These are phyloP conservation scores for Drosophila kohkoa DNA, from an alignment of 1,140 invertebrate genomes.

Conservation along the genomic window DNA sequence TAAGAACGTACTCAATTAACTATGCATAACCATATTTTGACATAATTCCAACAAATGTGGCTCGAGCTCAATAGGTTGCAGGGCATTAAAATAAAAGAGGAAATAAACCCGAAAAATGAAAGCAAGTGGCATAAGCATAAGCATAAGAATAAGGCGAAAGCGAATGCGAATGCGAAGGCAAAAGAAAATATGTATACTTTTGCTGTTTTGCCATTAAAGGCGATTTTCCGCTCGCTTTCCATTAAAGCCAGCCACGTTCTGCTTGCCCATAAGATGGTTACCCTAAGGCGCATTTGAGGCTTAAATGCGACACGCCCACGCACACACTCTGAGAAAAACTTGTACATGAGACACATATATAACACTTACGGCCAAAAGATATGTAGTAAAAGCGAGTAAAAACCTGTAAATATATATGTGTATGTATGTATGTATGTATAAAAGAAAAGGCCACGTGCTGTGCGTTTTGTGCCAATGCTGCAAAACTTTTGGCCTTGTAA, in stretches of 20 bases:
- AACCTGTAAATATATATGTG: constrained; percentile 62
- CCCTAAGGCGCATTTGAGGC: constrained; percentile 73
- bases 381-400: constrained; percentile 46
- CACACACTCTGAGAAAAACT: constrained; percentile 15
- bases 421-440: constrained; percentile 19
- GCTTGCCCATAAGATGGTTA: constrained; percentile 61
- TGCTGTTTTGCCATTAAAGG: constrained; percentile 64
- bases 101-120: constrained; percentile 4
- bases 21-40: constrained; percentile 23
- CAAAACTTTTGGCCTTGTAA: constrained; percentile 80
- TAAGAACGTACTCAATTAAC: background rate
- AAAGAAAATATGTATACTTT: constrained; percentile 31
- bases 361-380: constrained; percentile 6
- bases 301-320: constrained; percentile 76
- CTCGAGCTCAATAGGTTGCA: constrained; percentile 10
- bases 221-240: constrained; percentile 79
- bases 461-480: constrained; percentile 74
- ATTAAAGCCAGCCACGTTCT: constrained; percentile 67
- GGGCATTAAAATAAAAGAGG: constrained; percentile 4
- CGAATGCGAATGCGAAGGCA: no score
- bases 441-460: constrained; percentile 77
- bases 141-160: no score
- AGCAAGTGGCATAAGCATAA: background rate
- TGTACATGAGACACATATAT: constrained; percentile 20
- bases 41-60: constrained; percentile 11